Evolutionary conservation across 2,113 vertebrate genomes (phyloP).

Genomic region (Tretioscincus oriximinensis): DNA sequence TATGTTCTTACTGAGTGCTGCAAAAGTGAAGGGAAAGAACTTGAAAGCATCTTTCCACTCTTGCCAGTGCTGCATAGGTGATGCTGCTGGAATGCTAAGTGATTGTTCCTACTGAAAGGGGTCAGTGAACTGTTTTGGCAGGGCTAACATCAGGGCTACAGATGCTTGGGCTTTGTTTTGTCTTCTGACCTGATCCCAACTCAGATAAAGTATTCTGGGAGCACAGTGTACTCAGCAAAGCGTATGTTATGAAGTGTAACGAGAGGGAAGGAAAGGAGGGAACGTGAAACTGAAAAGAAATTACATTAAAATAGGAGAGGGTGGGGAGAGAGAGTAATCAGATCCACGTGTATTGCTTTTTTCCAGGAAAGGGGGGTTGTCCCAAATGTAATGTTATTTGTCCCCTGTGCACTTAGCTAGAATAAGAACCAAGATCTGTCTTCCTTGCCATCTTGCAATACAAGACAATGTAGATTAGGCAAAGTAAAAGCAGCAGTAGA

Average conservation of each 20-base stretch:
- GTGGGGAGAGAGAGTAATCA: neutral
- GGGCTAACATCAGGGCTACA: conserved; percentile 18
- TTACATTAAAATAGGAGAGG: neutral
- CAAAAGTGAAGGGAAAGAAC: conserved; percentile 15
- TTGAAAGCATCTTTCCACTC: neutral
- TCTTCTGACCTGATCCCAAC: conserved; percentile 5
- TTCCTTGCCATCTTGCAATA: no score
- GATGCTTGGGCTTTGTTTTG: neutral
- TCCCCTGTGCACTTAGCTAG: no score
- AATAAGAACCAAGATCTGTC: no score
- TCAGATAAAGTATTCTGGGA: conserved; percentile 19
- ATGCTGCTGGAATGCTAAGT: neutral
- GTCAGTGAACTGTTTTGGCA: conserved; percentile 17
- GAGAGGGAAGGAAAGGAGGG: neutral
- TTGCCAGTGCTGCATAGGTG: conserved; percentile 4
- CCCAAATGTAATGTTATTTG: no score
- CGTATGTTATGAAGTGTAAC: neutral
- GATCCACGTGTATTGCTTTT: neutral
- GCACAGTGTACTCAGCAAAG: conserved; percentile 8
- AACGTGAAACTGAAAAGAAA: neutral
- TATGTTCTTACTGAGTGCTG: neutral
- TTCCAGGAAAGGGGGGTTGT: no score
- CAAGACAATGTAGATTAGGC: no score
- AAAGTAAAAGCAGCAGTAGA: no score
- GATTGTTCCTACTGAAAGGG: conserved; percentile 15